A percentile compares a stretch with the other conserved stretches of the same genome.
phyloP scores from a whole-genome alignment of 2,888 invertebrate genomes.

The Periphyllus acericola region DNA sequence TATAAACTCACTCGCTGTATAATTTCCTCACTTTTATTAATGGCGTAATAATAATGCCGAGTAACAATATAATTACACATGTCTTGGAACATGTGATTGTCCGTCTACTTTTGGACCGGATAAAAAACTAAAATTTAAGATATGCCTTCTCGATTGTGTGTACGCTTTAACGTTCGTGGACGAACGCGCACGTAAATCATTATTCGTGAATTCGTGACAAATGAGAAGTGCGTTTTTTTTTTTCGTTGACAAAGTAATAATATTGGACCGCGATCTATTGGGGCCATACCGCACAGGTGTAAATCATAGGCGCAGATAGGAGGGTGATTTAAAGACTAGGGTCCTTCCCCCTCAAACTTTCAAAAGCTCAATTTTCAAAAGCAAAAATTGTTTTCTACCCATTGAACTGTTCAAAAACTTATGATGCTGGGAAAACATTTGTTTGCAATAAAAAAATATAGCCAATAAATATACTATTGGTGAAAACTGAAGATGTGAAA shows the following conservation, averaged over 20 bases:
- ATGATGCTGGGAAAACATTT: no score
- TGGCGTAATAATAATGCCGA: conserved; percentile 32
- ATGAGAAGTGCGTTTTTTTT: conserved; percentile 15
- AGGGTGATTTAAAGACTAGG: no score
- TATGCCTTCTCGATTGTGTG: no score
- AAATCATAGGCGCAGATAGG: no score
- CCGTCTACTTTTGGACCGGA: not conserved
- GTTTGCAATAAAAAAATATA: no score
- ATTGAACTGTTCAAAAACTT: no score
- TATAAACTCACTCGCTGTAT: not conserved
- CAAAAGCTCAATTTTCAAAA: no score
- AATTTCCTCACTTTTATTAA: conserved; percentile 46
- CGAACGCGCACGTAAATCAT: not conserved
- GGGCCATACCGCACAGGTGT: not conserved
- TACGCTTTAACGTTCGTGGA: not conserved
- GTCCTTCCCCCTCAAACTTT: no score
- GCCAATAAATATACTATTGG: no score
- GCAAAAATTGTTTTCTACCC: no score
- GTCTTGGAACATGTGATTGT: not conserved
- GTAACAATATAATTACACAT: conserved; percentile 19
- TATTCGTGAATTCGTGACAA: no score
- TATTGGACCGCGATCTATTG: not conserved
- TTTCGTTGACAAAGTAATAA: not conserved
- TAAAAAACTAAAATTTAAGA: not conserved
- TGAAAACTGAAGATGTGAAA: no score